A percentile compares a stretch with the other conserved stretches of the same genome.
These are phyloP conservation scores for Hydraecia micacea DNA, from an alignment of 2,888 invertebrate species.

Conservation along the genomic window DNA sequence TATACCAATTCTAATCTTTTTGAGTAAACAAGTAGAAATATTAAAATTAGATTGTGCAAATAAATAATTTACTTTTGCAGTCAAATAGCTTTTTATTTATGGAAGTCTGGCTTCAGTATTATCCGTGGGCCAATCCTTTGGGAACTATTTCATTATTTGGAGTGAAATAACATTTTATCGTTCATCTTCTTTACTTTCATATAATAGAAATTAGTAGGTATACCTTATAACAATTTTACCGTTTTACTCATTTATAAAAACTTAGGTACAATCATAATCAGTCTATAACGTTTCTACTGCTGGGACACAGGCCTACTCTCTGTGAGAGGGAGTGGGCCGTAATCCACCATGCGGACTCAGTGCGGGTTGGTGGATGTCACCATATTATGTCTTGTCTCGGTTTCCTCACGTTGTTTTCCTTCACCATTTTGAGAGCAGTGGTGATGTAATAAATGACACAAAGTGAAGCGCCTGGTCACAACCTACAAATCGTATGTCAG, in stretches of 20 bases:
- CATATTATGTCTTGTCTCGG: too few species aligned
- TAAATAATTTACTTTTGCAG: slow-evolving; percentile 25
- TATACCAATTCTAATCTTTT: slow-evolving; percentile 32
- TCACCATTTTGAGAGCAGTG: not conserved
- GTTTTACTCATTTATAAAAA: not conserved
- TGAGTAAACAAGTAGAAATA: slow-evolving; percentile 15
- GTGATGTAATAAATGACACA: not conserved
- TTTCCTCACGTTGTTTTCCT: not conserved
- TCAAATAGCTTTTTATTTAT: slow-evolving; percentile 40
- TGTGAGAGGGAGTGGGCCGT: not conserved
- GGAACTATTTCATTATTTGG: slow-evolving; percentile 20
- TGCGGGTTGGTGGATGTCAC: not conserved
- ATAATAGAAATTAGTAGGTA: not conserved
- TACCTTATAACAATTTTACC: not conserved
- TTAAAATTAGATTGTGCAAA: slow-evolving; percentile 29
- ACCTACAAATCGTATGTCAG: not conserved
- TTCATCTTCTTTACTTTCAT: not conserved
- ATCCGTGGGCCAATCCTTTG: slow-evolving; percentile 20
- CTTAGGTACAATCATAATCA: not conserved
- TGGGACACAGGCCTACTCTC: not conserved
- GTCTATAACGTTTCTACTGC: not conserved
- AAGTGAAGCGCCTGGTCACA: too few species aligned
- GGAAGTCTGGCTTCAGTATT: not conserved
- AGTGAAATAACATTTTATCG: slow-evolving; percentile 15
- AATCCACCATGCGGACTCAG: not conserved